Conservation (phyloP, 2,888 invertebrate species). For the Drosophila longiperda region DNA sequence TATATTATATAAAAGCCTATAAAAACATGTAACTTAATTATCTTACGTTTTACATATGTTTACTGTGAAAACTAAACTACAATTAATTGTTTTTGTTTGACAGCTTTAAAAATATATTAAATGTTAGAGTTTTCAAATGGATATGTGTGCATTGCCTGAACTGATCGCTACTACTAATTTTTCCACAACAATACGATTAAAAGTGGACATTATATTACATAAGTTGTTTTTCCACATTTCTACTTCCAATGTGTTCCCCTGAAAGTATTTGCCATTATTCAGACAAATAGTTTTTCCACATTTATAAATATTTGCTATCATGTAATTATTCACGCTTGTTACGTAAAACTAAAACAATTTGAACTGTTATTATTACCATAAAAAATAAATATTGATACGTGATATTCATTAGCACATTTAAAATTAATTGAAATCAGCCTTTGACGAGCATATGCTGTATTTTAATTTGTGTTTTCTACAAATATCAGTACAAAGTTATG, state of each 20-base stretch:
- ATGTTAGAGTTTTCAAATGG: neutral
- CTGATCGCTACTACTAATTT: neutral
- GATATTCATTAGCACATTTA: conserved; percentile 46
- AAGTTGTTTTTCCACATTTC: neutral
- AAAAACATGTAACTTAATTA: neutral
- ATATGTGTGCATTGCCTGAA: neutral
- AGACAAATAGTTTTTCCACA: conserved; percentile 5
- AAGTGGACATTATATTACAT: conserved; percentile 5
- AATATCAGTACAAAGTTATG: neutral
- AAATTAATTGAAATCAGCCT: conserved; percentile 10
- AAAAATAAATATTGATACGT: conserved; percentile 47
- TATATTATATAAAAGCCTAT: neutral
- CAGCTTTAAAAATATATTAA: neutral
- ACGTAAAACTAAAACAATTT: conserved; percentile 43
- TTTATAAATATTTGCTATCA: conserved; percentile 16
- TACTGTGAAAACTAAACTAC: neutral
- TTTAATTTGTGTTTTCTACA: neutral
- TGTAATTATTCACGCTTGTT: conserved; percentile 37
- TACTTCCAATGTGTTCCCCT: conserved; percentile 4
- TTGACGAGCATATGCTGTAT: neutral
- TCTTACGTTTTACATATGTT: neutral
- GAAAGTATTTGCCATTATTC: neutral
- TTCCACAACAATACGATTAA: neutral
- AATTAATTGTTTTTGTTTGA: neutral
- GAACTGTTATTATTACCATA: conserved; percentile 22